Evolutionary conservation across 2,797 vertebrate genomes (phyloP).

Genomic region (Carcharodon carcharias): DNA sequence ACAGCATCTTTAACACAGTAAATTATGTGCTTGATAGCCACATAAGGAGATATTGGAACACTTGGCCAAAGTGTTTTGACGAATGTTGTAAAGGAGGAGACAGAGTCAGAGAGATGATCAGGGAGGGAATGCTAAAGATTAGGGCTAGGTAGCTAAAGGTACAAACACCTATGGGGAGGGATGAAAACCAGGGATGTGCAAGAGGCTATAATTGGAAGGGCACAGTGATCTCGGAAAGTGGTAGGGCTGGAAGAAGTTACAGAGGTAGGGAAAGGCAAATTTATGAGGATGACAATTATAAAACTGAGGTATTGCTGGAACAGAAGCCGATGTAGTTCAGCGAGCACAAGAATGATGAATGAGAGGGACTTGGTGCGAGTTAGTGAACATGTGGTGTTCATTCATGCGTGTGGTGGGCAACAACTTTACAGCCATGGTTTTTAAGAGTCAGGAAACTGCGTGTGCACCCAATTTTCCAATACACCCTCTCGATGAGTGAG

Average conservation of each 20-base stretch:
- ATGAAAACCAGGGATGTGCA: neutral
- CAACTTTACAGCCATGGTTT: neutral
- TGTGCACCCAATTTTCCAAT: neutral
- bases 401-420: neutral
- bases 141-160: neutral
- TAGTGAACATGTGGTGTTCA: neutral
- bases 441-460: neutral
- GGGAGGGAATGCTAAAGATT: neutral
- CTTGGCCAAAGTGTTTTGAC: neutral
- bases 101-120: neutral
- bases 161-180: neutral
- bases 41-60: neutral
- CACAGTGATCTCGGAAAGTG: neutral
- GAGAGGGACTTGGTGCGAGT: neutral
- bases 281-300: neutral
- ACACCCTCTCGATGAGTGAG: neutral
- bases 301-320: neutral
- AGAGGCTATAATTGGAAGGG: neutral
- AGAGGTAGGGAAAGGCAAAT: neutral
- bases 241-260: neutral
- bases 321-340: neutral
- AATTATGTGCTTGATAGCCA: neutral
- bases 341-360: neutral
- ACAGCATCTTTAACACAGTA: neutral
- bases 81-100: neutral